Evolutionary conservation across 1,140 invertebrate genomes (phyloP), one percentile per base, ranked within the genome.

Genomic region (Drosophila rhopaloa): DNA sequence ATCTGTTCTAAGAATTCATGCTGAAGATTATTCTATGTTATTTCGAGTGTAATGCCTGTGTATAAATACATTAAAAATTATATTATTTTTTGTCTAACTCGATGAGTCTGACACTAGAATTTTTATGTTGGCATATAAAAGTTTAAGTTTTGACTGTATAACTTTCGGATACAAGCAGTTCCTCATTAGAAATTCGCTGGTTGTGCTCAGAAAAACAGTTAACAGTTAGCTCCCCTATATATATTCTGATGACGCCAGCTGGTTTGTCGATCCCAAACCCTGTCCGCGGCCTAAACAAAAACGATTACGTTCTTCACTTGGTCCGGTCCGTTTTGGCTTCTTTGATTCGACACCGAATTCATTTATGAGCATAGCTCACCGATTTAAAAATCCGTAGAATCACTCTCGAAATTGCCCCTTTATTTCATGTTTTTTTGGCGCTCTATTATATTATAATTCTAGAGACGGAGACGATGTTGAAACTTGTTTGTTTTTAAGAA

Each of bases 211-310:
- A 14, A 41, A 67, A 88, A 59, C 84, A 66, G 61, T 79, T 80
- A 89, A 89, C 83, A 83, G 83, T 88, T 79, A 88, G 70, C 56
- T 44, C 54, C 43, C 9, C 65, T 50, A 72, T 50, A 71, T 70
- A 58, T 71, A 71, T 62, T 88, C 72, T 82, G 83, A 88, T 88
- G 83, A 88, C 84, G 83, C 82, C 83, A 88, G 76, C 79, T 67
- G 46, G 76, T 63, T 76, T 13, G 50, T 10, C 70, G 43, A 55
- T 38, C 32, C 37, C 32, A 19, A 67, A 53, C 62, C 41, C 61
- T 38, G 47, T 27, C 40, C 38, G 19, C n/a, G 37, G 19, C 10
- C 27, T 32, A 70, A 48, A 9, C 50, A 14, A 50, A 58, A 71
- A 41, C 51, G 48, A 32, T 57, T 71, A 37, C 48, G 56, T 57